These are phyloP conservation scores for Drosophila flavopinicola DNA, from an alignment of 2,888 invertebrate species.

Conservation along the genomic window DNA sequence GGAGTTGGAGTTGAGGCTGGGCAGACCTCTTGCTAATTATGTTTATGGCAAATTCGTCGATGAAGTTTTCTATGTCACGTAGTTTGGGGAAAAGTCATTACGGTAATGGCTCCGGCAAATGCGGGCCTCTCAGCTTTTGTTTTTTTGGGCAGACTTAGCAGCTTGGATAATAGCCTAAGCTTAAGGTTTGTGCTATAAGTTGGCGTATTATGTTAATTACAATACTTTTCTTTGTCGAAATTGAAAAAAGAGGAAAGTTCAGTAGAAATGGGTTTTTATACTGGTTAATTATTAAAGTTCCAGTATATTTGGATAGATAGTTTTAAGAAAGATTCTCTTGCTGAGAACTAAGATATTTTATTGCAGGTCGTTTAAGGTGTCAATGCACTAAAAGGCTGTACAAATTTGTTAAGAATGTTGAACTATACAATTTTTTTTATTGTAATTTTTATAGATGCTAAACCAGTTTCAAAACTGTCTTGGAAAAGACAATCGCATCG, in stretches of 20 bases:
- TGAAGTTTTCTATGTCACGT: constrained; percentile 62
- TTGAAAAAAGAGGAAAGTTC: constrained; percentile 8
- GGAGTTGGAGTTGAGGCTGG: constrained; percentile 8
- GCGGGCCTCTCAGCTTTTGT: not conserved
- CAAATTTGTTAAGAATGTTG: no score
- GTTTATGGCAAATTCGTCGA: constrained; percentile 55
- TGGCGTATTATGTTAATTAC: constrained; percentile 11
- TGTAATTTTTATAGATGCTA: no score
- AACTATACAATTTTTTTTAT: no score
- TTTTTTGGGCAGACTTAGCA: constrained; percentile 1
- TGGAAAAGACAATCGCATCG: no score
- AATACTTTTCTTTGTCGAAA: constrained; percentile 17
- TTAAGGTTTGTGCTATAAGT: constrained; percentile 10
- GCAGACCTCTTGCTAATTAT: constrained; percentile 53
- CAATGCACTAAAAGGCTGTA: no score
- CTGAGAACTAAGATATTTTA: not conserved
- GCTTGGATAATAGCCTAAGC: constrained; percentile 6
- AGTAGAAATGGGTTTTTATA: not conserved
- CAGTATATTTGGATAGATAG: not conserved
- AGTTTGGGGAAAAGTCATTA: constrained; percentile 57
- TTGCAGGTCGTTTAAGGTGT: not conserved
- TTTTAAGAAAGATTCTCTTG: not conserved
- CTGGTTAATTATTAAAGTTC: not conserved
- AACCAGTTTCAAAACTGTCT: no score
- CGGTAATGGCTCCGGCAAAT: constrained; percentile 25